A percentile compares a stretch with the other conserved stretches of the same genome.
These are phyloP conservation scores for Coleophora deauratella DNA, from an alignment of 2,888 invertebrate genomes.

Conservation along the genomic window DNA sequence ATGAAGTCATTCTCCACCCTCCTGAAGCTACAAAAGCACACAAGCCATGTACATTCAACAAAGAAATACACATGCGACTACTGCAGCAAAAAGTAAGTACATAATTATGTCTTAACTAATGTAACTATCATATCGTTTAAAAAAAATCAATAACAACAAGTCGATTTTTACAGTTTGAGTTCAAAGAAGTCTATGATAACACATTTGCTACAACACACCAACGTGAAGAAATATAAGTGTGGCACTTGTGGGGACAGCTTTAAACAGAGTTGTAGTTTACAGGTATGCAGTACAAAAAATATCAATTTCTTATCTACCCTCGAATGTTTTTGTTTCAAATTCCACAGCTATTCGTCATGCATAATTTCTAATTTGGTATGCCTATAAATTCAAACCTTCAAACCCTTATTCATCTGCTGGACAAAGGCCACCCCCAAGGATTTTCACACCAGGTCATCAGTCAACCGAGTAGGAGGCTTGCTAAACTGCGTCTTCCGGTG, in stretches of 20 bases:
- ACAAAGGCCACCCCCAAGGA: too few species aligned
- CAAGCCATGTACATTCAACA: slow-evolving; percentile 22
- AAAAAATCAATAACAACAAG: too few species aligned
- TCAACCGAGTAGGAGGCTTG: too few species aligned
- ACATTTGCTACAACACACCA: slow-evolving; percentile 29
- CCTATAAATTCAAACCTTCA: too few species aligned
- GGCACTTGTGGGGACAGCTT: slow-evolving; percentile 34
- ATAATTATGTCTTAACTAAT: slow-evolving; percentile 1
- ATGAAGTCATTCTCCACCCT: slow-evolving; percentile 21
- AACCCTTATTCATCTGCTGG: too few species aligned
- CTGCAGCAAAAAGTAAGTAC: slow-evolving; percentile 42
- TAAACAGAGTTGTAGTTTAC: slow-evolving; percentile 25
- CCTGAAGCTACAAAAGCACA: slow-evolving; percentile 28
- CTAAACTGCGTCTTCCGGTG: too few species aligned
- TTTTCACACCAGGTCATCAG: too few species aligned
- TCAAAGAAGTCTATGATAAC: slow-evolving; percentile 21
- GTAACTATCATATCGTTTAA: background rate
- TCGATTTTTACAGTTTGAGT: slow-evolving; percentile 25
- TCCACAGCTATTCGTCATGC: too few species aligned
- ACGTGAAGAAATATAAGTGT: slow-evolving; percentile 25
- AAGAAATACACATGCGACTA: slow-evolving; percentile 33
- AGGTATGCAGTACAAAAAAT: too few species aligned
- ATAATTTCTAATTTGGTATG: too few species aligned
- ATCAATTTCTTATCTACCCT: too few species aligned
- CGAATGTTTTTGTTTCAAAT: too few species aligned